These are phyloP conservation scores for Merops nubicus DNA, from an alignment of 2,113 vertebrate species.

Conservation along the genomic window DNA sequence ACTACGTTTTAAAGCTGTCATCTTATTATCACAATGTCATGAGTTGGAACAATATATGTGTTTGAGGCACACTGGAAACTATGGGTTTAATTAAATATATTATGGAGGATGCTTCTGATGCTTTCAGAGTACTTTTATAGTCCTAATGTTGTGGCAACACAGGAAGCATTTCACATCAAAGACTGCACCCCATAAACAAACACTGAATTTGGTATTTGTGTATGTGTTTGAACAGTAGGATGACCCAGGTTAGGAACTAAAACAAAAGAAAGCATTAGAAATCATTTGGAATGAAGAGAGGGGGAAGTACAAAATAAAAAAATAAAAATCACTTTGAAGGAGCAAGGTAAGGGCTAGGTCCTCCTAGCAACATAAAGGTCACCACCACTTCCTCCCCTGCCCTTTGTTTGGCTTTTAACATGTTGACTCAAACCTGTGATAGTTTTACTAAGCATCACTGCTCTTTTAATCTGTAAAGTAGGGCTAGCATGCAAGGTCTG, in stretches of 20 bases:
- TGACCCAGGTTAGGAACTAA: not conserved
- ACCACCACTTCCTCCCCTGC: not conserved
- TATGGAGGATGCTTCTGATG: not conserved
- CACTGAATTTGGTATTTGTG: not conserved
- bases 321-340: not conserved
- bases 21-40: slow-evolving; percentile 52
- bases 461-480: not conserved
- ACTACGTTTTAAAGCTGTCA: slow-evolving; percentile 40
- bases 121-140: slow-evolving; percentile 1
- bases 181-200: not conserved
- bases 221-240: not conserved
- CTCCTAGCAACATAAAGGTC: not conserved
- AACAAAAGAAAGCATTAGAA: not conserved
- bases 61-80: slow-evolving; percentile 11
- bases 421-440: not conserved
- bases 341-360: not conserved
- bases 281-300: not conserved
- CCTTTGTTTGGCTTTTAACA: not conserved
- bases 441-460: not conserved
- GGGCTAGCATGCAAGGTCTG: not conserved
- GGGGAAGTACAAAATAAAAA: not conserved
- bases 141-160: not conserved
- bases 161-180: not conserved
- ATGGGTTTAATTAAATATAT: slow-evolving; percentile 4
- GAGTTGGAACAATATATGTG: not conserved